Conservation (phyloP, 2,888 invertebrate species). For the Bombyx huttoni region DNA sequence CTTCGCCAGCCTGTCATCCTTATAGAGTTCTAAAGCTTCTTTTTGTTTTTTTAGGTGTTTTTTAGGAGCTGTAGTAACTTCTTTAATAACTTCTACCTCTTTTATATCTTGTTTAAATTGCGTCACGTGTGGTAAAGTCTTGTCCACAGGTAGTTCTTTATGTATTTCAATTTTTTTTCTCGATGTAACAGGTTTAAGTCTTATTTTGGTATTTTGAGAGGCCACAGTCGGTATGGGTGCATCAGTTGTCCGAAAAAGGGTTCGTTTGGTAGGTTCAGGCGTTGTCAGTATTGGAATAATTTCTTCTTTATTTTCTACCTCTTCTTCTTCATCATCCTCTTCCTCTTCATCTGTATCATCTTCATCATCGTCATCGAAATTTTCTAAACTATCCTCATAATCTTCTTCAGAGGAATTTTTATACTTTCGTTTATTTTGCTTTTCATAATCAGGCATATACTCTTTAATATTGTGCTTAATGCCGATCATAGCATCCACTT, state of each 20-base stretch:
- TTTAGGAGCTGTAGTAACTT: constrained; percentile 26
- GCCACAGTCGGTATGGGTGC: constrained; percentile 34
- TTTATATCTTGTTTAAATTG: constrained; percentile 58
- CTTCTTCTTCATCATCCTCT: constrained; percentile 15
- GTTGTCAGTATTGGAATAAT: constrained; percentile 21
- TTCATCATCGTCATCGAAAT: constrained; percentile 12
- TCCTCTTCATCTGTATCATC: constrained; percentile 14
- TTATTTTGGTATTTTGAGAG: constrained; percentile 19
- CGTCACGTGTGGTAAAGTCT: constrained; percentile 40
- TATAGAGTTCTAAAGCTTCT: constrained; percentile 45
- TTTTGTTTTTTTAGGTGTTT: constrained; percentile 31
- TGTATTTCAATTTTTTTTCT: constrained; percentile 57
- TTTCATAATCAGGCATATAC: constrained; percentile 51
- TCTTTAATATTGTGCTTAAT: constrained; percentile 47
- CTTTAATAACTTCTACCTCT: constrained; percentile 56
- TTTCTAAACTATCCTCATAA: constrained; percentile 5
- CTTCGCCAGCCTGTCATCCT: constrained; percentile 53
- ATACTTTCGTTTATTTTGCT: constrained; percentile 16
- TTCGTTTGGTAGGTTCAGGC: constrained; percentile 42
- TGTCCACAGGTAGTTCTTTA: constrained; percentile 45
- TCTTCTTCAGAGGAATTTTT: constrained; percentile 13
- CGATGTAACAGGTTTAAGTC: constrained; percentile 35
- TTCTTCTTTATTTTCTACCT: constrained; percentile 10
- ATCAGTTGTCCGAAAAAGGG: constrained; percentile 41
- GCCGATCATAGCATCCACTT: constrained; percentile 53